Evolutionary conservation across 2,797 vertebrate genomes (phyloP), one percentile per base, ranked within the genome.

Genomic region (Echeneis naucrates): DNA sequence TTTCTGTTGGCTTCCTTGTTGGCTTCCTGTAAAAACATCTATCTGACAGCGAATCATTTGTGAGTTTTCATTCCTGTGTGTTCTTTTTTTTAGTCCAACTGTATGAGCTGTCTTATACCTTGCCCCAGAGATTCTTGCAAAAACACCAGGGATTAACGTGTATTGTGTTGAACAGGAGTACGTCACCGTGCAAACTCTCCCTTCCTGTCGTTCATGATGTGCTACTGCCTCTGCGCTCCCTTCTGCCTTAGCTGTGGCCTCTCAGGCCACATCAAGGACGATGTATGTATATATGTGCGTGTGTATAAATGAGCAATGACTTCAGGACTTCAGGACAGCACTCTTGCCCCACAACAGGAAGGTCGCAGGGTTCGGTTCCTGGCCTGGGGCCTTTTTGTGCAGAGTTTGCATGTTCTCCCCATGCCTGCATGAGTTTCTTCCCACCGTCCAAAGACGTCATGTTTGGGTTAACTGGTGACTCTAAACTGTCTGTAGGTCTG

Each of bases 1-100:
- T 71, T 77, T 82, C 82, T 81, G 30, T 69, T 62, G n/a, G 75
- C 88, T 89, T 90, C 87, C 87, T 91, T 1, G 21, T 91, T 92
- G 77, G 80, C 85, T 88, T 90, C 87, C 88, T 92, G 82, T 79
- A 71, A 59, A 79, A 85, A 67, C 73, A 68, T 78, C 63, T 58
- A 3, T 70, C 52, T 63, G 68, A 53, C 64, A 24, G 50, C 7
- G n/a, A 84, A 61, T 79, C 74, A 35, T 60, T 72, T 50, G 56
- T 65, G 64, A 68, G 17, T 52, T 73, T 72, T 75, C 24, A n/a
- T 59, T 68, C 38, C 69, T 57, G 14, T 54, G 53, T 59, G 73
- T n/a, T n/a, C 62, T 21, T 58, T 61, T 51, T 57, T 77, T 80
- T 70, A 1, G 19, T 26, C 37, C 23, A 19, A 21, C 59, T 47